Evolutionary conservation across 2,113 vertebrate genomes (phyloP), one percentile per base, ranked within the genome.

Genomic region (Chaetops frenatus): DNA sequence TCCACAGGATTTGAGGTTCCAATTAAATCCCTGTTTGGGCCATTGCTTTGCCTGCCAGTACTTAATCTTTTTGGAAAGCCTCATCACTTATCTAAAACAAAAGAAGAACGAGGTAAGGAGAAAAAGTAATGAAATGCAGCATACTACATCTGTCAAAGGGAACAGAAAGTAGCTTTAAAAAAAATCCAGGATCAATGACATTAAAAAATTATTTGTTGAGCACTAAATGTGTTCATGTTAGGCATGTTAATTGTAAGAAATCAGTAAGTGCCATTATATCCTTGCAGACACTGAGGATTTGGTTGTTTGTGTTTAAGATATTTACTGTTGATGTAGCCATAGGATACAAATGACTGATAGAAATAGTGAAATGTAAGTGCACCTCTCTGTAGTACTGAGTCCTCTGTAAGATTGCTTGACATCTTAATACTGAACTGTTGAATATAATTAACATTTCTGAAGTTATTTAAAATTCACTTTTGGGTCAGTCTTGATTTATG

Each of bases 91-190:
- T 96, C 96, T 95, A 93, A 96, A 98, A 96, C 95, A 97, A 97
- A 97, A 97, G 96, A 97, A 97, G 92, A 98, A 97, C 50, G 33
- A 98, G 95, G 92, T 97, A 97, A 97, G 96, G 72, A 96, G 71
- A 94, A 94, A 97, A 98, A 94, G 88, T 96, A 98, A 98, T 98
- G 96, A 98, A 98, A 98, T 97, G 88, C 95, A 97, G 86, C 90
- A 86, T 86, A 97, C 96, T 92, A 92, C 92, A 98, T 98, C 97
- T 96, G 96, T 98, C 97, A 98, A 95, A 97, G 81, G 81, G 87
- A 97, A 92, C 9, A 9, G 85, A 79, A 96, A 95, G 89, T 64
- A 84, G 82, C 71, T 95, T 97, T 90, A 62, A 95, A 96, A 97
- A 95, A 44, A 6, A 94, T 95, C n/a, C 86, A 88, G 71, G 81